phyloP scores from a whole-genome alignment of 2,113 vertebrate species.

The Oreocharis arfaki region DNA sequence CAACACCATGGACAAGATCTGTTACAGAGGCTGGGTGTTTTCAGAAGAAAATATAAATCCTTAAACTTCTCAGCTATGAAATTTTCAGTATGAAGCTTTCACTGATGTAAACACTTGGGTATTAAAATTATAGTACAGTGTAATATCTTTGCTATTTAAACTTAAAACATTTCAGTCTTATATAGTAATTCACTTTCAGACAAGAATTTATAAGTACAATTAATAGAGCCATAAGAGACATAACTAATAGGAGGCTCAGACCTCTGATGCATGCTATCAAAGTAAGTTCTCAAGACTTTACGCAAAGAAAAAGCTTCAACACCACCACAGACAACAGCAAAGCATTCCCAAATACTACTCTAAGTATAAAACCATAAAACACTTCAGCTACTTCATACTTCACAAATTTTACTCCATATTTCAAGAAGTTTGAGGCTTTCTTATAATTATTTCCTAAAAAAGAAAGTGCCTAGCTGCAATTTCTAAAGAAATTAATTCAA shows the following conservation, averaged over 20 bases:
- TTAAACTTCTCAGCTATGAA: background rate
- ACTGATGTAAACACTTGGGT: background rate
- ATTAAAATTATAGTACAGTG: background rate
- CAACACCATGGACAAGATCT: background rate
- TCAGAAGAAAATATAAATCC: background rate
- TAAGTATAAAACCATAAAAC: background rate
- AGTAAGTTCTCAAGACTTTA: background rate
- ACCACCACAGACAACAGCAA: background rate
- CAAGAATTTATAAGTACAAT: background rate
- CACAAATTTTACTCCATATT: background rate
- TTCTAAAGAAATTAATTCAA: background rate
- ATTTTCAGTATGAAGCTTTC: background rate
- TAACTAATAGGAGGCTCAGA: background rate
- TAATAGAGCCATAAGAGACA: background rate
- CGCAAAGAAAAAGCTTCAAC: background rate
- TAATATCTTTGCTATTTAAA: background rate
- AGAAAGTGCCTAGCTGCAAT: background rate
- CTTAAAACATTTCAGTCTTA: background rate
- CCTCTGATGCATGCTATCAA: background rate
- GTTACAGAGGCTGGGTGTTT: background rate
- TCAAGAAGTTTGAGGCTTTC: background rate
- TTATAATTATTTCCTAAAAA: background rate
- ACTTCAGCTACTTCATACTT: background rate
- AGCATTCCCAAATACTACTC: background rate
- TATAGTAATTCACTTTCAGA: background rate